Evolutionary conservation across 2,797 vertebrate genomes (phyloP).

Genomic region (Miichthys miiuy): DNA sequence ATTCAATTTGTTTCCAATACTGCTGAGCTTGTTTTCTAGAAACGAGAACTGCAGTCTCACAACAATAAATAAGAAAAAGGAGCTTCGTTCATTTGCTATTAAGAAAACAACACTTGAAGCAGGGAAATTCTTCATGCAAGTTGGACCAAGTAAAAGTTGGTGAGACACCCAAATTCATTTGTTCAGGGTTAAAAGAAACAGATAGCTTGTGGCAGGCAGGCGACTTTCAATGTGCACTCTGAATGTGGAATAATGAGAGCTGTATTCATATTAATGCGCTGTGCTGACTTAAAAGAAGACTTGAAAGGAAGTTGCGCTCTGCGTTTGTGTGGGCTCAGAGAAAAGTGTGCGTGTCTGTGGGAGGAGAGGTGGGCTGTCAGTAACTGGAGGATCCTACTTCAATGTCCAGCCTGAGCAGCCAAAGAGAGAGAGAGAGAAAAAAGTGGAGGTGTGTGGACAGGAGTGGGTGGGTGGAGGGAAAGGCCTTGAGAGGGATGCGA

Average conservation of each 20-base stretch:
- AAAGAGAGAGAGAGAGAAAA: conserved; percentile 18
- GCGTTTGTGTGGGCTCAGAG: conserved; percentile 36
- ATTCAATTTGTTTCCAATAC: conserved; percentile 28
- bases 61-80: not conserved
- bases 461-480: conserved; percentile 53
- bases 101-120: not conserved
- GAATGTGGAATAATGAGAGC: conserved; percentile 55
- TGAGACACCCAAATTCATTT: not conserved
- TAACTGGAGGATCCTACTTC: conserved; percentile 21
- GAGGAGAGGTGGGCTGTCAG: conserved; percentile 39
- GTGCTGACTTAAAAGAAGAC: conserved; percentile 44
- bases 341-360: conserved; percentile 32
- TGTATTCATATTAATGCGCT: conserved; percentile 55
- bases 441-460: conserved; percentile 24
- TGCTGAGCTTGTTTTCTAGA: conserved; percentile 21
- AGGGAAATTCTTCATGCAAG: not conserved
- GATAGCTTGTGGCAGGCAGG: conserved; percentile 10
- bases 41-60: not conserved
- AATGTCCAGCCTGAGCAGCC: conserved; percentile 42
- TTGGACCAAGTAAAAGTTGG: not conserved
- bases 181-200: not conserved
- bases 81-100: not conserved
- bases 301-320: conserved; percentile 57
- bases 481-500: conserved; percentile 45
- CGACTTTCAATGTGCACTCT: conserved; percentile 37